Percentiles rank a stretch among this genome's conserved stretches.
Evolutionary conservation across 2,797 vertebrate species (phyloP).

Genomic region (Coregonus suidteri): DNA sequence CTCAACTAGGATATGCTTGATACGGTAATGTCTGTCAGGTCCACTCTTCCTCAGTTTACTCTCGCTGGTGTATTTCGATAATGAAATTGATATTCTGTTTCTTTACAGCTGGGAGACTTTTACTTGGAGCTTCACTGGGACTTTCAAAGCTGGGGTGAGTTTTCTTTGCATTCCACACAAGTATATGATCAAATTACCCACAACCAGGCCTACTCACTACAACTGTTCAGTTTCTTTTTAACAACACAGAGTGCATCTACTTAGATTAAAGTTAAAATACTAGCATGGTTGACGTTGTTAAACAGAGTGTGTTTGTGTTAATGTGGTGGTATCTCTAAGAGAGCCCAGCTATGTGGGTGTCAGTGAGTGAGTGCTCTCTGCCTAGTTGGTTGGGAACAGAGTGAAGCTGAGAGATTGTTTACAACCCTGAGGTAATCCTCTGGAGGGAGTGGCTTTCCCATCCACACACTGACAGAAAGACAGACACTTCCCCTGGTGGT

Average conservation of each 20-base stretch:
- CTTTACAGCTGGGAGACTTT: slow-evolving; percentile 93
- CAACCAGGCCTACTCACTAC: background rate
- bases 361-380: background rate
- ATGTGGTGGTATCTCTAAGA: background rate
- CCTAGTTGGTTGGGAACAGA: slow-evolving; percentile 11
- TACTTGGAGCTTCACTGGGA: slow-evolving; percentile 99
- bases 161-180: background rate
- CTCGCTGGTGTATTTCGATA: background rate
- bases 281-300: background rate
- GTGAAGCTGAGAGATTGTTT: slow-evolving; percentile 19
- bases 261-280: background rate
- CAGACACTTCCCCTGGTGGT: slow-evolving; percentile 53
- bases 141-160: slow-evolving; percentile 99
- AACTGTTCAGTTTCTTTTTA: slow-evolving; percentile 10
- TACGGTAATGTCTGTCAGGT: background rate
- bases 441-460: slow-evolving; percentile 24
- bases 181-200: background rate
- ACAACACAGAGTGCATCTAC: background rate
- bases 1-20: background rate
- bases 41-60: background rate
- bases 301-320: background rate
- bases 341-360: background rate
- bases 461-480: background rate
- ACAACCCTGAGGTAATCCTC: background rate
- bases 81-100: slow-evolving; percentile 21